phyloP scores from a whole-genome alignment of 2,797 vertebrate genomes.

The Phoxinus dragarum region DNA sequence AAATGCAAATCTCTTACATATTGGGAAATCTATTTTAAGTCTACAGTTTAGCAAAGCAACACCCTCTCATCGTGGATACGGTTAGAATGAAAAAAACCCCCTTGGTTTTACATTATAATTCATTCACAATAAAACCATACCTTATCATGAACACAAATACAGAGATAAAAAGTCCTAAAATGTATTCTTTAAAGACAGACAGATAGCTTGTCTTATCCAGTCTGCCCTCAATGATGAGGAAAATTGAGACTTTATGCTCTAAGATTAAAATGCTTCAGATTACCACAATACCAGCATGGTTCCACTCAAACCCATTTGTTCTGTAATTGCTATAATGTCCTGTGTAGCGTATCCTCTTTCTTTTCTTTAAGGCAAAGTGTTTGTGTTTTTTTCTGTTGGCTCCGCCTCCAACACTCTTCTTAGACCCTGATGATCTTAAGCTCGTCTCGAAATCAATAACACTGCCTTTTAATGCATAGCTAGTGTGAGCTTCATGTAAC shows the following conservation, averaged over 20 bases:
- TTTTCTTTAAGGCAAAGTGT: background rate
- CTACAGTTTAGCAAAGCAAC: background rate
- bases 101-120: background rate
- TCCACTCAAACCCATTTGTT: slow-evolving; percentile 21
- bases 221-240: background rate
- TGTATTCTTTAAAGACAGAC: background rate
- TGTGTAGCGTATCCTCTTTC: background rate
- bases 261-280: slow-evolving; percentile 14
- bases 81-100: background rate
- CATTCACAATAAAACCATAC: background rate
- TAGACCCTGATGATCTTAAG: background rate
- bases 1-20: slow-evolving; percentile 9
- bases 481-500: background rate
- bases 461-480: background rate
- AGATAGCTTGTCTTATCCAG: background rate
- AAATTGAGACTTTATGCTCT: background rate
- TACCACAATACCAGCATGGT: slow-evolving; percentile 10
- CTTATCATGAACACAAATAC: slow-evolving; percentile 1
- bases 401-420: background rate
- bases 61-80: background rate
- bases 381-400: background rate
- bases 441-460: background rate
- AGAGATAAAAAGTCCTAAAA: background rate
- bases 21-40: background rate
- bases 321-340: slow-evolving; percentile 18